A percentile compares a stretch with the other conserved stretches of the same genome.
Conservation (phyloP, 1,140 invertebrate species). For the Rhynchophorus ferrugineus region DNA sequence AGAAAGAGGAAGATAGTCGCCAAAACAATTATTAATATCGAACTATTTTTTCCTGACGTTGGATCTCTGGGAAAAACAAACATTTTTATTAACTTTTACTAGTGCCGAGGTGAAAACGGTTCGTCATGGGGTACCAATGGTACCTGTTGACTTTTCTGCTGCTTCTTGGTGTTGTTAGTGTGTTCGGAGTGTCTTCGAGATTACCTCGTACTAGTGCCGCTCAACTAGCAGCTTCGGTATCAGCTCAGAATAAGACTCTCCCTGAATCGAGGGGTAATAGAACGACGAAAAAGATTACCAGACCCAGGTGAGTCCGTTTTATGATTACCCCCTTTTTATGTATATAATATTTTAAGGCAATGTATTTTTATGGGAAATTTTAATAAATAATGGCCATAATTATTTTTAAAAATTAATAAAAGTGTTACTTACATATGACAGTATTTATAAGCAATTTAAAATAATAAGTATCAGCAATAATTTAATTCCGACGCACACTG, state of each 20-base stretch:
- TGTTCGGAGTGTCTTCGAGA: slow-evolving; percentile 28
- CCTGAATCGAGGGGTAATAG: slow-evolving; percentile 27
- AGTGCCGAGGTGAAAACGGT: background rate
- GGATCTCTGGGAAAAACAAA: background rate
- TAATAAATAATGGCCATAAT: too few species aligned
- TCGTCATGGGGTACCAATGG: slow-evolving; percentile 11
- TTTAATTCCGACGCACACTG: too few species aligned
- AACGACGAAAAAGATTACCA: background rate
- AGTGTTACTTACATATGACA: too few species aligned
- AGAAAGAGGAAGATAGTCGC: too few species aligned
- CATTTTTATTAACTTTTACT: background rate
- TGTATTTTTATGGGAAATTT: too few species aligned
- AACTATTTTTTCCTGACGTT: background rate
- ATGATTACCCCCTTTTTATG: too few species aligned
- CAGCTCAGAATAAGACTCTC: slow-evolving; percentile 35
- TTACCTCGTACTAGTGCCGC: slow-evolving; percentile 39
- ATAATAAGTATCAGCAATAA: too few species aligned
- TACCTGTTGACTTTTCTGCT: background rate
- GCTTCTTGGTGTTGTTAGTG: slow-evolving; percentile 10
- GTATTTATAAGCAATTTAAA: too few species aligned
- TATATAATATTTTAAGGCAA: too few species aligned
- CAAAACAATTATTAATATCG: background rate
- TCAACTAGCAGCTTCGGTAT: slow-evolving; percentile 36
- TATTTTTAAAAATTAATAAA: too few species aligned
- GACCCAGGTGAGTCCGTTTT: background rate